phyloP scores from a whole-genome alignment of 92 coral and sea anemone species.

The Porites rus region DNA sequence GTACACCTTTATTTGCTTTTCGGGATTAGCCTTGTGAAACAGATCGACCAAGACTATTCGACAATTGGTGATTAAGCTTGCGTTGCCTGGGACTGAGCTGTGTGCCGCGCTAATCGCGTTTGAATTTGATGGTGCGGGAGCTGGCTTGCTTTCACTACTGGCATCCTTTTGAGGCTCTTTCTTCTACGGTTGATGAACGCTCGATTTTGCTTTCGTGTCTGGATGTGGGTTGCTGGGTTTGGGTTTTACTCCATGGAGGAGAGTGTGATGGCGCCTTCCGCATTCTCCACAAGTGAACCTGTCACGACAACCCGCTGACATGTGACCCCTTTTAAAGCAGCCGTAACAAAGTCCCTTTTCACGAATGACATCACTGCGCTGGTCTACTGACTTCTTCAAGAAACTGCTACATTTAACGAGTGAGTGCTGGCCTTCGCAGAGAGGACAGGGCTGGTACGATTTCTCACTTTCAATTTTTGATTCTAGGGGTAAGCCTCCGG shows the following conservation, averaged over 20 bases:
- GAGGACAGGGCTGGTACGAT: too few relatives aligned
- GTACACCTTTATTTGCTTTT: slow-evolving; percentile 29
- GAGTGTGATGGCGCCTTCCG: slow-evolving; percentile 70
- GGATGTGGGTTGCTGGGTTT: not conserved
- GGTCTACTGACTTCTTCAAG: not conserved
- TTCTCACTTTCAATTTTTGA: too few relatives aligned
- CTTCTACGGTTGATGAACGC: too few relatives aligned
- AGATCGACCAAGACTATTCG: not conserved
- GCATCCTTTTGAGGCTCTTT: not conserved
- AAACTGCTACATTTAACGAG: slow-evolving; percentile 29
- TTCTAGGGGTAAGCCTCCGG: too few relatives aligned
- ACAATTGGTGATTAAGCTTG: not conserved
- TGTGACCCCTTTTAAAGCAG: slow-evolving; percentile 46
- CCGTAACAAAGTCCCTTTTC: slow-evolving; percentile 45
- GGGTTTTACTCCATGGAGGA: slow-evolving; percentile 63
- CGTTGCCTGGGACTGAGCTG: not conserved
- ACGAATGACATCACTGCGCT: slow-evolving; percentile 4
- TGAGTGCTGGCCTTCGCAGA: not conserved
- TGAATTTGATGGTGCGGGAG: not conserved
- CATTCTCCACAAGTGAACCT: slow-evolving; percentile 64
- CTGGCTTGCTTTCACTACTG: not conserved
- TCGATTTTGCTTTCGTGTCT: not conserved
- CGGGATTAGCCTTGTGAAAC: slow-evolving; percentile 24
- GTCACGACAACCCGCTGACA: not conserved
- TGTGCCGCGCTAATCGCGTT: not conserved